These are phyloP conservation scores for Monochamus alternatus DNA, from an alignment of 2,888 invertebrate genomes.

Conservation along the genomic window DNA sequence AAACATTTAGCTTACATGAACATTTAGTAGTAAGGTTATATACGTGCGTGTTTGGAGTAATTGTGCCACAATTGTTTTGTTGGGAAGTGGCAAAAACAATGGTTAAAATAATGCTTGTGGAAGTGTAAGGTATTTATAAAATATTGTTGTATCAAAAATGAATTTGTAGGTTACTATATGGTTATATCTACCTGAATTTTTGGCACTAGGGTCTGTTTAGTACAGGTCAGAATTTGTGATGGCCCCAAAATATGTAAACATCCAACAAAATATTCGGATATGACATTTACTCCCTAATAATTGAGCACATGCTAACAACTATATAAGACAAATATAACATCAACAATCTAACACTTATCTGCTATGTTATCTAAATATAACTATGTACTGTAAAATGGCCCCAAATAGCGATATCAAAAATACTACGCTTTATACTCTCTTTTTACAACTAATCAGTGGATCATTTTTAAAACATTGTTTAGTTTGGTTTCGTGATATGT, in stretches of 20 bases:
- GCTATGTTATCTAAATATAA: slow-evolving; percentile 53
- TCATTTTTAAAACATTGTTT: slow-evolving; percentile 43
- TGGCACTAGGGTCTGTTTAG: slow-evolving; percentile 25
- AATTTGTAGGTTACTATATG: slow-evolving; percentile 4
- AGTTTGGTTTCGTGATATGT: slow-evolving; percentile 51
- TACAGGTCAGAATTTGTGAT: slow-evolving; percentile 36
- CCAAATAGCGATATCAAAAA: slow-evolving; percentile 65
- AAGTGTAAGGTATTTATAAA: slow-evolving; percentile 2
- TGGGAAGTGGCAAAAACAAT: background rate
- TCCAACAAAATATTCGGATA: slow-evolving; percentile 57
- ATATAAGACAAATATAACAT: slow-evolving; percentile 57
- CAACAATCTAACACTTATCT: slow-evolving; percentile 60
- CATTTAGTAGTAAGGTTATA: slow-evolving; percentile 16
- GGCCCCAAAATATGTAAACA: slow-evolving; percentile 60
- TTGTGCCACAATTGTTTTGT: background rate
- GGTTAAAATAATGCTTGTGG: background rate
- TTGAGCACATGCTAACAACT: slow-evolving; percentile 63
- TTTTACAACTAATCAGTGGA: slow-evolving; percentile 50
- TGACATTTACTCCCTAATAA: slow-evolving; percentile 59
- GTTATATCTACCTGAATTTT: slow-evolving; percentile 27
- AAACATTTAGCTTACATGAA: slow-evolving; percentile 33
- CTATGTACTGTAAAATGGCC: slow-evolving; percentile 59
- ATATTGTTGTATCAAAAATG: slow-evolving; percentile 13
- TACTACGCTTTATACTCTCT: slow-evolving; percentile 60
- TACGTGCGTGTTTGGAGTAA: slow-evolving; percentile 1